These are phyloP conservation scores for Suncus etruscus DNA, from an alignment of 2,113 vertebrate species.

Conservation along the genomic window DNA sequence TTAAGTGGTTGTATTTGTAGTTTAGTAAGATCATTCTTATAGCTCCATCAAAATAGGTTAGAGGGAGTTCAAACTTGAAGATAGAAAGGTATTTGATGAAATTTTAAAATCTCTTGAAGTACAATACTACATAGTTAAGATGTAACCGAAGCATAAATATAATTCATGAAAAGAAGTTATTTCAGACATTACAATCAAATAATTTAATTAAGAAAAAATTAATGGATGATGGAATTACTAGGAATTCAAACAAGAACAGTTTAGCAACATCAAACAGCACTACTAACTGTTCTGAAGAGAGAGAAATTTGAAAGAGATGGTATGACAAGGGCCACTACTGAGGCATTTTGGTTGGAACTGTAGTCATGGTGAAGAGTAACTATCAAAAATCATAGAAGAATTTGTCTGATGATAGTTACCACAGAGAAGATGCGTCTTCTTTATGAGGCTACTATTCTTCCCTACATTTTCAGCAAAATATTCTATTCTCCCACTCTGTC, in stretches of 20 bases:
- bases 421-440: background rate
- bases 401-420: background rate
- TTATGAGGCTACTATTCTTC: background rate
- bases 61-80: background rate
- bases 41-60: background rate
- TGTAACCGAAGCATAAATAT: background rate
- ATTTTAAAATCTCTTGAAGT: background rate
- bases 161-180: background rate
- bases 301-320: background rate
- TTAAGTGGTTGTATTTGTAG: background rate
- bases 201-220: background rate
- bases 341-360: too few species aligned
- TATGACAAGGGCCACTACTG: rapidly evolving
- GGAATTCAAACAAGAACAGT: background rate
- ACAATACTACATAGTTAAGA: background rate
- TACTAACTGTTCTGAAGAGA: too few species aligned
- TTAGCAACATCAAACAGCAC: background rate
- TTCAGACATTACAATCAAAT: background rate
- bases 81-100: background rate
- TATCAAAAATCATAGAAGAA: background rate
- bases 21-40: background rate
- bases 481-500: background rate
- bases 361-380: rapidly evolving
- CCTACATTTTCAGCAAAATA: too few species aligned
- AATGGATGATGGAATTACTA: background rate